Evolutionary conservation across 2,797 vertebrate species (phyloP), one percentile per base, ranked within the genome.

Genomic region (Acanthurus leucopareius): DNA sequence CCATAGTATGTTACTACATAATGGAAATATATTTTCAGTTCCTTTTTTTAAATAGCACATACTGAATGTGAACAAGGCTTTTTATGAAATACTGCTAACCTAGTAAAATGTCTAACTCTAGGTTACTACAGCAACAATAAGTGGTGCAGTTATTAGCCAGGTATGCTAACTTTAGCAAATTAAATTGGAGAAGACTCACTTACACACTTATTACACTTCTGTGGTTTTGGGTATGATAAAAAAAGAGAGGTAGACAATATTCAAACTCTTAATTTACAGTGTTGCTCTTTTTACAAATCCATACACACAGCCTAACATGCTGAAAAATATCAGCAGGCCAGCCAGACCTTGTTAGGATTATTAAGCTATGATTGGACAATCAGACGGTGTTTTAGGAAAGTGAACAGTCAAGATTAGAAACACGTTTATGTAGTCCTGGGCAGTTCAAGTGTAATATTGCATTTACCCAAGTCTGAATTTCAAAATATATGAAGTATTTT

Each of bases 391-490:
- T 47, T 40, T 16, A 48, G 8, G 2, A 0, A 58, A 48, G 9
- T 0, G 0, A 4, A 51, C 2, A 10, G 7, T 32, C 4, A 45
- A 56, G 17, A 22, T 44, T 35, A 66, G 3, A 54, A 10, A 7
- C 9, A 67, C 9, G 9, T 54, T 20, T 67, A 25, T 45, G 0
- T 28, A 2, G 59, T 61, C 0, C 9, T 0, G 0, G 42, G 15
- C 28, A 47, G 42, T 47, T 62, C 2, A 8, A 57, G 10, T 19
- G 1, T 17, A 16, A 17, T 35, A 6, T 15, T n/a, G 49, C 7
- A 35, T 52, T 13, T n/a, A 38, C 1, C 2, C 1, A 25, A 14
- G 14, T 19, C 62, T 14, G 7, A 17, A 40, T 48, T 1, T 66
- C 7, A 14, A 15, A 20, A 0, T 48, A 51, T 16, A 3, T 53